phyloP scores from a whole-genome alignment of 2,113 vertebrate genomes.

The Tursiops truncatus region DNA sequence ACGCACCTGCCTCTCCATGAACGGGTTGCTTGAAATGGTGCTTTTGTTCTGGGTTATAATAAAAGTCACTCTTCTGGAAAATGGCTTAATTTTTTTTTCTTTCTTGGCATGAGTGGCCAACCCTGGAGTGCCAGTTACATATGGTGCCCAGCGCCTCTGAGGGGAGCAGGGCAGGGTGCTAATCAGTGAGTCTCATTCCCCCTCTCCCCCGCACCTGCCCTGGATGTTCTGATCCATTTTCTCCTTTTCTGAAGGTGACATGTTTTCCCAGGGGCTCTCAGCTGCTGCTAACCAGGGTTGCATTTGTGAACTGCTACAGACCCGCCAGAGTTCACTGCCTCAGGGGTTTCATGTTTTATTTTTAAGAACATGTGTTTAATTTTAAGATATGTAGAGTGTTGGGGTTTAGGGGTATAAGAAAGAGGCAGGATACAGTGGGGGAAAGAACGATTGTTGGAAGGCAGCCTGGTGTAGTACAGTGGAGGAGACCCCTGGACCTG shows the following conservation, averaged over 20 bases:
- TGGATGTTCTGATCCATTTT: not conserved
- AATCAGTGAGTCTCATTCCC: not conserved
- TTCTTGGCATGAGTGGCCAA: not conserved
- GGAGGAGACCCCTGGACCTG: not conserved
- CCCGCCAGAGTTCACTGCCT: not conserved
- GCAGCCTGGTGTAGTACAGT: not conserved
- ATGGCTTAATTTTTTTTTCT: not conserved
- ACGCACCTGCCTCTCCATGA: not conserved
- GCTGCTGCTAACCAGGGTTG: not conserved
- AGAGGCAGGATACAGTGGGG: not conserved
- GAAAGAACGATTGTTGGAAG: not conserved
- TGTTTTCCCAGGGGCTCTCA: not conserved
- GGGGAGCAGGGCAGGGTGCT: not conserved
- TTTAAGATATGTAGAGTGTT: not conserved
- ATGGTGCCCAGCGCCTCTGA: not conserved
- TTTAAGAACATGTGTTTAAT: not conserved
- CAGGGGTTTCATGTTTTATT: not conserved
- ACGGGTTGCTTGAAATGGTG: not conserved
- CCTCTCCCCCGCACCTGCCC: rapidly evolving
- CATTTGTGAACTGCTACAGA: not conserved
- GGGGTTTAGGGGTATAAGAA: not conserved
- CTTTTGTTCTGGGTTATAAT: conserved; percentile 23
- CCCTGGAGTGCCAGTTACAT: not conserved
- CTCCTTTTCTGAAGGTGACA: not conserved
- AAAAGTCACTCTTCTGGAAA: conserved; percentile 37